phyloP scores from a whole-genome alignment of 2,888 invertebrate genomes.

The Erebia aethiops region DNA sequence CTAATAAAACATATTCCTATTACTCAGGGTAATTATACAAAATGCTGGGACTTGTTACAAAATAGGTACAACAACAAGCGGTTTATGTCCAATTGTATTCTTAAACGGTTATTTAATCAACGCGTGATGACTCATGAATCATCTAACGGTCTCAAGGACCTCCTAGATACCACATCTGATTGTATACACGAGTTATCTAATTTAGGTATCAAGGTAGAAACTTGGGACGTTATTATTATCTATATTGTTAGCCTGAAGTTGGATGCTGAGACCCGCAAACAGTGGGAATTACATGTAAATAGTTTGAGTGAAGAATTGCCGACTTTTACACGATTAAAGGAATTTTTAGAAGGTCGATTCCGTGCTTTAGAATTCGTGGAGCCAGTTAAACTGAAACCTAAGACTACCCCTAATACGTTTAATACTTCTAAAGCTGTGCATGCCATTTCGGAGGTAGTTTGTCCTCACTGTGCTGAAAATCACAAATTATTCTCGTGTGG shows the following conservation, averaged over 20 bases:
- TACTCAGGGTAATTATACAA: slow-evolving; percentile 39
- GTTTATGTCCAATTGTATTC: slow-evolving; percentile 35
- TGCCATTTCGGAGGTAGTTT: not conserved
- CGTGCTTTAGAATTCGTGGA: not conserved
- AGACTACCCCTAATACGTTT: not conserved
- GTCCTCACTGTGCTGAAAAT: not conserved
- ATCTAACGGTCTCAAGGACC: slow-evolving; percentile 39
- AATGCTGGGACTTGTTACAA: slow-evolving; percentile 40
- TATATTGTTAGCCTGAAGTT: not conserved
- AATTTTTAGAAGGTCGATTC: not conserved
- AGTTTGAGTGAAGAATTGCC: not conserved
- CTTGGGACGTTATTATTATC: slow-evolving; percentile 38
- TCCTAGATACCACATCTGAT: slow-evolving; percentile 44
- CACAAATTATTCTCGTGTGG: not conserved
- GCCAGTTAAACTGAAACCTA: not conserved
- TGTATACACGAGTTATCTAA: slow-evolving; percentile 35
- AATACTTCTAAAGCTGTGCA: not conserved
- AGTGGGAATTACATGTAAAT: slow-evolving; percentile 1
- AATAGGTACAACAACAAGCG: slow-evolving; percentile 40
- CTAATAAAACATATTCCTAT: slow-evolving; percentile 5
- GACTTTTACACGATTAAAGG: not conserved
- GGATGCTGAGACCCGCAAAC: not conserved
- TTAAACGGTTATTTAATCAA: slow-evolving; percentile 41
- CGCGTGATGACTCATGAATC: slow-evolving; percentile 37
- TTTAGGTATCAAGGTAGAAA: slow-evolving; percentile 9